A percentile compares a stretch with the other conserved stretches of the same genome.
Evolutionary conservation across 2,888 invertebrate genomes (phyloP).

Genomic region (Chymomyza fuscimana): DNA sequence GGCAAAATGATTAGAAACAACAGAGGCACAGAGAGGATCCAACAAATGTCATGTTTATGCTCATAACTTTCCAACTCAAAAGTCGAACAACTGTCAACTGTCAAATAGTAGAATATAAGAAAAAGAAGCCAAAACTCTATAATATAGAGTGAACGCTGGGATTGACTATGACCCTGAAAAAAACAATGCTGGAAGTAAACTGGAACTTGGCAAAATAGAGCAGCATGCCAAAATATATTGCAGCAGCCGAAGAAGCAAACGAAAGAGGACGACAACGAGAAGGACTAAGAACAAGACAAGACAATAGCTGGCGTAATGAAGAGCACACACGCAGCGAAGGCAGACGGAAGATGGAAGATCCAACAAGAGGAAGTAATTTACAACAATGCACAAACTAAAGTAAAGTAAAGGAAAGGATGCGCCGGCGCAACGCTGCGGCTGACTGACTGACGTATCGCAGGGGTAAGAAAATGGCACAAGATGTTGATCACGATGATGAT

Average conservation of each 20-base stretch:
- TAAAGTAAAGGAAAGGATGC: conserved; percentile 55
- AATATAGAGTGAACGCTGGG: not conserved
- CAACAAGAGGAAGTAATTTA: conserved; percentile 69
- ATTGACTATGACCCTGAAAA: conserved; percentile 64
- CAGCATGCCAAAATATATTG: conserved; percentile 19
- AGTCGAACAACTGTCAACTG: conserved; percentile 75
- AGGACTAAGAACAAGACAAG: conserved; percentile 29
- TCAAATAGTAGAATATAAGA: conserved; percentile 64
- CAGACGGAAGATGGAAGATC: conserved; percentile 33
- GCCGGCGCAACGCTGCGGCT: conserved; percentile 27
- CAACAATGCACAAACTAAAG: conserved; percentile 37
- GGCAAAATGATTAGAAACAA: conserved; percentile 26
- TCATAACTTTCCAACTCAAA: conserved; percentile 72
- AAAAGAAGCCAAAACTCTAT: not conserved
- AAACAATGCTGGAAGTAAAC: conserved; percentile 42
- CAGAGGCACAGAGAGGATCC: conserved; percentile 35
- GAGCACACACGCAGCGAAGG: conserved; percentile 46
- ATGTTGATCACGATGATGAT: conserved; percentile 12
- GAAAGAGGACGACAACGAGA: conserved; percentile 32
- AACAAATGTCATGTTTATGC: conserved; percentile 68
- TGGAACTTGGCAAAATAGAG: not conserved
- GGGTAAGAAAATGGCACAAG: conserved; percentile 43
- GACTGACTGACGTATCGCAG: conserved; percentile 42
- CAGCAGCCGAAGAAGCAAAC: conserved; percentile 7
- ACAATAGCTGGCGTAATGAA: conserved; percentile 65